Conservation (phyloP, 2,113 vertebrate species). For the Corythornis madagascariensis region DNA sequence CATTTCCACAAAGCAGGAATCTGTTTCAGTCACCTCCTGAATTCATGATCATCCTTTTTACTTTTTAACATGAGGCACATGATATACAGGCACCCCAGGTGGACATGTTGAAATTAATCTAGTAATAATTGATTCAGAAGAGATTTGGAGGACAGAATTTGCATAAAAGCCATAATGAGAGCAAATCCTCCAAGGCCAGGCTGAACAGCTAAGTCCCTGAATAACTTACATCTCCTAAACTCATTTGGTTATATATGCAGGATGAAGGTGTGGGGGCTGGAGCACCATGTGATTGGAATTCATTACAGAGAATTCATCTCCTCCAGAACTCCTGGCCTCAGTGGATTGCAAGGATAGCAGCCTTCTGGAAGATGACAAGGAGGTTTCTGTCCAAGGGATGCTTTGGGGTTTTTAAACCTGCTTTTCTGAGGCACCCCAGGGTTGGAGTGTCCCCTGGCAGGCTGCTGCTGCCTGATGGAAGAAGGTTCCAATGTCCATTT, state of each 20-base stretch:
- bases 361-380: neutral
- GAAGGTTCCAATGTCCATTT: neutral
- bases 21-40: constrained; percentile 65
- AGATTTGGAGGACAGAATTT: constrained; percentile 78
- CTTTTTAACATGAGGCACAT: constrained; percentile 70
- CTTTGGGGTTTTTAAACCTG: neutral
- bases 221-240: constrained; percentile 67
- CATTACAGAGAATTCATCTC: constrained; percentile 63
- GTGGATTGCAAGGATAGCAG: constrained; percentile 33
- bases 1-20: constrained; percentile 71
- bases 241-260: constrained; percentile 66
- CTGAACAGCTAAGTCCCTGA: constrained; percentile 67
- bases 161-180: constrained; percentile 79
- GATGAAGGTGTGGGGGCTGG: constrained; percentile 55
- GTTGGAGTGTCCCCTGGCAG: neutral
- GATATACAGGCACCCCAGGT: constrained; percentile 66
- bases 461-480: neutral
- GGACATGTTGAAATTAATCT: constrained; percentile 79
- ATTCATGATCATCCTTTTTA: constrained; percentile 67
- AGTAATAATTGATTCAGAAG: constrained; percentile 81
- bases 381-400: neutral
- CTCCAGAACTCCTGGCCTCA: constrained; percentile 7
- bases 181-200: constrained; percentile 66
- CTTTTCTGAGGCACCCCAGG: neutral
- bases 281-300: constrained; percentile 59